Base-by-base conservation (phyloP, 2,888 invertebrate genomes). In the Mongoloraphidia duomilia region DNA sequence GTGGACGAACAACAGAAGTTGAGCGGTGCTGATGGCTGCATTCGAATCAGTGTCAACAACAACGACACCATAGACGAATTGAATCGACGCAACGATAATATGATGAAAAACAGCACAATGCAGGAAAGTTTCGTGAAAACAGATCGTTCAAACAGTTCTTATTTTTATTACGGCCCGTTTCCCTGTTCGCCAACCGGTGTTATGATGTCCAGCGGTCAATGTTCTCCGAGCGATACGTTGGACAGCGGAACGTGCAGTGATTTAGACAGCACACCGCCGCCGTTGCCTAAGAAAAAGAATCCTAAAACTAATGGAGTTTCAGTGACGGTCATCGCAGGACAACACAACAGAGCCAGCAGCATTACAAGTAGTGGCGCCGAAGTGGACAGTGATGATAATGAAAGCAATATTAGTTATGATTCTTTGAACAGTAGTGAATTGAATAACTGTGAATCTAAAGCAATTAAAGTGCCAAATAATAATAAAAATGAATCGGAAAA, bases 181-280 rank as follows among this genome's bases (percentile, higher is more conserved):
- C 70, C 69, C 51, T 72, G 71, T 57, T 71, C 71, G 9, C 68
- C 74, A 57, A 66, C 70, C 8, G 71, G 69, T 53, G 73, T 73
- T 68, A 70, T 81, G 49, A 82, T 84, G 76, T 80, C 84, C 45
- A 85, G 84, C 61, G 87, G 87, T 1, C 87, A 88, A 61, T 84
- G 84, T 60, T 87, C 87, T 34, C 86, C 87, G 1, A 84, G 82
- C 60, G 87, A 87, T 60, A 87, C 86, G 1, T 64, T 87, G 53
- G 88, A 88, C 67, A 88, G 87, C 50, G 88, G 88, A 42, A 88
- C 87, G 36, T 86, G 88, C 68, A 87, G 86, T 63, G 88, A 88
- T 66, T 72, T 87, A 58, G 87, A 88, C 59, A 78, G 79, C 39
- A 82, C 82, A 17, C 81, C 84, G 48, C 77, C 78, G 5, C 82